phyloP scores from a whole-genome alignment of 53 echinoderm and acorn worm genomes.

The Henricia sp. region DNA sequence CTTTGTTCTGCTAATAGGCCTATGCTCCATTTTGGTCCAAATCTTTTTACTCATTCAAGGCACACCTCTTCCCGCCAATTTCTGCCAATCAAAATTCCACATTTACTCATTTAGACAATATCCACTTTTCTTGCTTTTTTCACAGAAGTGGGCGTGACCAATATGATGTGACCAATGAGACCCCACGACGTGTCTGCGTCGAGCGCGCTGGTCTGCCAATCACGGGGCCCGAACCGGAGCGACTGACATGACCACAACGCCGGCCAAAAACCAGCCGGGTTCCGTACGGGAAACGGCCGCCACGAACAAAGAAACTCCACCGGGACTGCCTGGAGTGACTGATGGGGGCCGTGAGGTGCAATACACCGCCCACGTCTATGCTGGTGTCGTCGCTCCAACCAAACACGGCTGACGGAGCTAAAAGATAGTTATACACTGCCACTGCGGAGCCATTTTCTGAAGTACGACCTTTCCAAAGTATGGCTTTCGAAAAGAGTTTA shows the following conservation, averaged over 20 bases:
- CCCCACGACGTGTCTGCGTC: slow-evolving; percentile 36
- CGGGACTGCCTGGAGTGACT: slow-evolving; percentile 19
- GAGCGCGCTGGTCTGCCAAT: slow-evolving; percentile 49
- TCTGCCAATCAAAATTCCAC: slow-evolving; percentile 38
- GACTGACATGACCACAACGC: slow-evolving; percentile 1
- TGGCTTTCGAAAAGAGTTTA: background rate
- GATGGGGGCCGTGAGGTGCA: slow-evolving; percentile 25
- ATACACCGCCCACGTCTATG: slow-evolving; percentile 47
- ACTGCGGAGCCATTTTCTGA: background rate
- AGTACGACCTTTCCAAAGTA: slow-evolving; percentile 25
- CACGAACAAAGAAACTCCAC: slow-evolving; percentile 51
- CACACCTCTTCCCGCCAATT: slow-evolving; percentile 36
- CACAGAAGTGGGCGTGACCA: slow-evolving; percentile 62
- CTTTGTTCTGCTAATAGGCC: slow-evolving; percentile 23
- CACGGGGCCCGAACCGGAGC: slow-evolving; percentile 3
- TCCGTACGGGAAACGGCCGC: slow-evolving; percentile 58
- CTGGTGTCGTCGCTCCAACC: slow-evolving; percentile 39
- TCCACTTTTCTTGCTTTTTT: slow-evolving; percentile 24
- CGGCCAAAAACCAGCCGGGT: background rate
- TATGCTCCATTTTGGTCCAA: slow-evolving; percentile 16
- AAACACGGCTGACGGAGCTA: slow-evolving; percentile 43
- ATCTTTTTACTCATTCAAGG: background rate
- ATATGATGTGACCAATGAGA: slow-evolving; percentile 51
- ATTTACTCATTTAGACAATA: slow-evolving; percentile 11
- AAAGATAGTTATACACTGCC: slow-evolving; percentile 12